These are phyloP conservation scores for Drosophila acutilabella DNA, from an alignment of 2,888 invertebrate genomes.

Conservation along the genomic window DNA sequence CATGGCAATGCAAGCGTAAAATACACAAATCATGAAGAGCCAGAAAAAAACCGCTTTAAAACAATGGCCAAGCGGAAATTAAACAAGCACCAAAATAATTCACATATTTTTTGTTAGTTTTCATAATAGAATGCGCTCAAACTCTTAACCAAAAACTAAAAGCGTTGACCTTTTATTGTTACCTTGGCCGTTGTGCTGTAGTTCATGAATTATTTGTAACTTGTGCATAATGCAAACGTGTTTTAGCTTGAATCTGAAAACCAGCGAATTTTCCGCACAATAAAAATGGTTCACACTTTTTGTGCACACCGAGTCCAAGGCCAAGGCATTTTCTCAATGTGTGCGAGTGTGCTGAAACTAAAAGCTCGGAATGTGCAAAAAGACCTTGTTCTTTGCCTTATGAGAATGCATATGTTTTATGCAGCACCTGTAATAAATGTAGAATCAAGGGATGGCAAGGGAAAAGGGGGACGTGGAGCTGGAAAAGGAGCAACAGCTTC, in stretches of 20 bases:
- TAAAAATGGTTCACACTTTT: constrained; percentile 74
- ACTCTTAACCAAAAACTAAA: constrained; percentile 11
- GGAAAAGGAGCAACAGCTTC: neutral
- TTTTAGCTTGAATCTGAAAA: constrained; percentile 43
- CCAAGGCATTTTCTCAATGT: constrained; percentile 7
- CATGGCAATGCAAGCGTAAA: constrained; percentile 33
- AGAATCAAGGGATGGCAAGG: neutral
- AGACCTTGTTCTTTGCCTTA: constrained; percentile 2
- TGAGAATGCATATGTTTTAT: constrained; percentile 9
- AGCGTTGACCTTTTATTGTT: constrained; percentile 41
- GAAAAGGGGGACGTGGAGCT: neutral
- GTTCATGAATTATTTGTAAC: constrained; percentile 25
- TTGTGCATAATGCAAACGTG: constrained; percentile 68
- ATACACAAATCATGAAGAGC: constrained; percentile 43
- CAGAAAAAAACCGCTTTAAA: constrained; percentile 38
- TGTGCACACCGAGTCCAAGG: constrained; percentile 34
- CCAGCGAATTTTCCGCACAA: constrained; percentile 72
- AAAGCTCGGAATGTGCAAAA: constrained; percentile 18
- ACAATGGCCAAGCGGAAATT: constrained; percentile 41
- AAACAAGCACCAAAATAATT: constrained; percentile 16
- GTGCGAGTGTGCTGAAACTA: constrained; percentile 28
- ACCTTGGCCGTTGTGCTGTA: constrained; percentile 45
- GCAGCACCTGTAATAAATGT: constrained; percentile 23
- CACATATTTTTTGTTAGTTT: too few relatives aligned
- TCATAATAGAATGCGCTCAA: constrained; percentile 7